Percentiles rank a stretch among this genome's conserved stretches.
These are phyloP conservation scores for Erpobdella octoculata DNA, from an alignment of 2,888 invertebrate genomes.

Conservation along the genomic window DNA sequence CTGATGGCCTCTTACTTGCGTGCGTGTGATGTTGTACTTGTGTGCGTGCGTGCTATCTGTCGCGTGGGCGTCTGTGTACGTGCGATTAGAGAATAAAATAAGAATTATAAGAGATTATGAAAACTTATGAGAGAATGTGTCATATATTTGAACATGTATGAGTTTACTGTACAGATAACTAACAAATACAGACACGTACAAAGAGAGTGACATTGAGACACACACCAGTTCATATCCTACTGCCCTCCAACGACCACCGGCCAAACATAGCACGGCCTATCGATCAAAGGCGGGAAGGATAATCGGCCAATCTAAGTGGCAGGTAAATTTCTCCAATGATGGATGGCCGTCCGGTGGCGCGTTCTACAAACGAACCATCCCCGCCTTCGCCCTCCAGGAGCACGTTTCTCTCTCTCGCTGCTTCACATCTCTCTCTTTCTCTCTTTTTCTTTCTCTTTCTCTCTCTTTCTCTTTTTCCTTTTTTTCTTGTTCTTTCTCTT, in stretches of 20 bases:
- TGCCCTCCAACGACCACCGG: neutral
- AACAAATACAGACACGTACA: neutral
- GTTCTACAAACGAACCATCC: no score
- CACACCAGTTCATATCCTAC: neutral
- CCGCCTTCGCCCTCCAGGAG: neutral
- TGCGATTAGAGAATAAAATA: neutral
- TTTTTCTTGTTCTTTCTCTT: neutral
- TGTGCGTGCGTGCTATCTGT: neutral
- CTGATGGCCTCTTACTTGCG: constrained; percentile 3
- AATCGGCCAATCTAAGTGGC: constrained; percentile 18
- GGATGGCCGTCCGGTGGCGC: constrained; percentile 14
- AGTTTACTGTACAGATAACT: neutral
- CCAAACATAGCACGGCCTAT: constrained; percentile 12
- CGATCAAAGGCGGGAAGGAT: constrained; percentile 17
- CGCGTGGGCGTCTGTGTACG: neutral
- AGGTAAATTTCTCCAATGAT: constrained; percentile 22
- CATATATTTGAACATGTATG: neutral
- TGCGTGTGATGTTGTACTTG: neutral
- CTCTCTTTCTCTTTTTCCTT: neutral
- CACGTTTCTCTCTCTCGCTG: neutral
- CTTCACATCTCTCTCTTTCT: neutral
- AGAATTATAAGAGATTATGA: neutral
- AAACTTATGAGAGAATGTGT: neutral
- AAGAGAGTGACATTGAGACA: neutral
- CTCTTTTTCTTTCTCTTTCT: neutral